Conservation (phyloP, 2,113 vertebrate species). For the Oenanthe melanoleuca region DNA sequence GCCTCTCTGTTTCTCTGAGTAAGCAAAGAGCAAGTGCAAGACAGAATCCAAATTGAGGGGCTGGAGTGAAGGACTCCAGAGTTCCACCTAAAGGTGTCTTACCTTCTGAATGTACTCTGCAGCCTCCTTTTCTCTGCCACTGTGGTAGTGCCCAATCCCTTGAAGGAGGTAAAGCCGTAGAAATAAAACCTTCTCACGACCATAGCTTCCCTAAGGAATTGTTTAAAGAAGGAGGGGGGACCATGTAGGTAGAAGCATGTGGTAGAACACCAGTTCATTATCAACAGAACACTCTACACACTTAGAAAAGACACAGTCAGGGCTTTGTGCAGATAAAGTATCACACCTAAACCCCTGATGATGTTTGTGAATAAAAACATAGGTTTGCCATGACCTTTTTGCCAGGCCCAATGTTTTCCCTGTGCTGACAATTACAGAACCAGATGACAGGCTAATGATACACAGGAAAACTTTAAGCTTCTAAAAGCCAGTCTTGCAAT, state of each 20-base stretch:
- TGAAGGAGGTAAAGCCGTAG: constrained; percentile 93
- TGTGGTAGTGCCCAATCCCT: constrained; percentile 85
- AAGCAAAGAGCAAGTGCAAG: neutral
- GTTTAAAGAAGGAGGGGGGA: neutral
- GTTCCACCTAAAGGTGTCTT: neutral
- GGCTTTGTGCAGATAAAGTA: neutral
- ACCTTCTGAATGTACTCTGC: constrained; percentile 82
- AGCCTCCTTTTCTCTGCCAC: constrained; percentile 85
- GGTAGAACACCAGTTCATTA: neutral
- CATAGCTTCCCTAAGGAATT: constrained; percentile 85
- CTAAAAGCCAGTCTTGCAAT: neutral
- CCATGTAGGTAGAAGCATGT: neutral
- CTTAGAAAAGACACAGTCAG: neutral
- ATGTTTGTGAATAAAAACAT: neutral
- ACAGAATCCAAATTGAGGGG: neutral
- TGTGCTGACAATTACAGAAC: neutral
- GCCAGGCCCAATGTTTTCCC: neutral
- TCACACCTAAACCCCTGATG: neutral
- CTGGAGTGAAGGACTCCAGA: neutral
- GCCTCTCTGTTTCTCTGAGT: neutral
- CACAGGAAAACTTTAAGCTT: neutral
- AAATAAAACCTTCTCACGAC: constrained; percentile 93
- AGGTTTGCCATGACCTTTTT: neutral
- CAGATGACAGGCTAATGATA: neutral
- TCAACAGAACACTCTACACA: neutral